Conservation (phyloP, 2,888 invertebrate species). For the Toxonevra muliebris region DNA sequence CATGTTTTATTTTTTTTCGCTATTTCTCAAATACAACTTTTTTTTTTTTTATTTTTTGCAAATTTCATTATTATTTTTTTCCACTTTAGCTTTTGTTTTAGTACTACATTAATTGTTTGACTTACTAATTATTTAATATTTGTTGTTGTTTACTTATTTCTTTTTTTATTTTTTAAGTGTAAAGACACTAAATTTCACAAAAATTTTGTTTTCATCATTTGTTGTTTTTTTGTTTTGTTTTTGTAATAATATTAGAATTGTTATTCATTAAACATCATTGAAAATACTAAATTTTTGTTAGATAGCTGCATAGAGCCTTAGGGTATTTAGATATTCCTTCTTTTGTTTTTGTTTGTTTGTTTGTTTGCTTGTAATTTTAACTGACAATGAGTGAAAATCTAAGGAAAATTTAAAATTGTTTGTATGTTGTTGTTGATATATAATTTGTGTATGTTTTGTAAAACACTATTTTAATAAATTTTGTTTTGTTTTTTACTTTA, state of each 20-base stretch:
- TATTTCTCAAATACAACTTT: neutral
- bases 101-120: too few species aligned
- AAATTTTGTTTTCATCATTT: slow-evolving; percentile 39
- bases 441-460: slow-evolving; percentile 34
- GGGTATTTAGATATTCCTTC: neutral
- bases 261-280: neutral
- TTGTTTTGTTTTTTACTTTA: slow-evolving; percentile 41
- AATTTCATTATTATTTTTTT: neutral
- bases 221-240: slow-evolving; percentile 22
- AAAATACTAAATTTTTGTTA: slow-evolving; percentile 1
- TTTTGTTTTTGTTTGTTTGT: slow-evolving; percentile 12
- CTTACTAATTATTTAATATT: slow-evolving; percentile 36
- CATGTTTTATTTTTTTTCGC: slow-evolving; percentile 21
- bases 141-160: slow-evolving; percentile 38
- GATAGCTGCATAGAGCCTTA: slow-evolving; percentile 8
- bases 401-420: slow-evolving; percentile 14
- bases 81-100: too few species aligned
- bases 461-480: slow-evolving; percentile 9
- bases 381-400: slow-evolving; percentile 22
- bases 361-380: slow-evolving; percentile 7
- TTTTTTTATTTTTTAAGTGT: slow-evolving; percentile 50
- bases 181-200: slow-evolving; percentile 62
- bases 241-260: slow-evolving; percentile 13
- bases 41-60: slow-evolving; percentile 23
- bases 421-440: slow-evolving; percentile 17